phyloP scores from a whole-genome alignment of 2,888 invertebrate species.

The Papilio demoleus region DNA sequence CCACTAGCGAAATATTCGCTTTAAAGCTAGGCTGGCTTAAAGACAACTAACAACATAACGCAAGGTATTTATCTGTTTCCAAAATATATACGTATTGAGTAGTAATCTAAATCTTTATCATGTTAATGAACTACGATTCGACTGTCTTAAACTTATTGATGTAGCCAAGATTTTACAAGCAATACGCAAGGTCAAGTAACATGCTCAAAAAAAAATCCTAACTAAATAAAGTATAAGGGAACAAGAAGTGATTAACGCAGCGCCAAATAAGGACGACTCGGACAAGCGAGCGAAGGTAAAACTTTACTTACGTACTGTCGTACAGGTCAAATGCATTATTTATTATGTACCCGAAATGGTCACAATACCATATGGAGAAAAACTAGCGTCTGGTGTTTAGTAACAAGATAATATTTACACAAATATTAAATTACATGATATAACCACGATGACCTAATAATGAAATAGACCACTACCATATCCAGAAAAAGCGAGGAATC shows the following conservation, averaged over 20 bases:
- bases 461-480: background rate
- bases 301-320: slow-evolving; percentile 55
- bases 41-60: too few species aligned
- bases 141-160: slow-evolving; percentile 5
- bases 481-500: background rate
- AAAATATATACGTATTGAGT: too few species aligned
- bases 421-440: background rate
- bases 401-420: slow-evolving; percentile 55
- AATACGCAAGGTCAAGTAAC: slow-evolving; percentile 16
- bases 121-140: too few species aligned
- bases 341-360: slow-evolving; percentile 65
- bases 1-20: too few species aligned
- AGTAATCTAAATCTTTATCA: too few species aligned
- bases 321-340: slow-evolving; percentile 61
- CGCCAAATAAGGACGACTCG: slow-evolving; percentile 62
- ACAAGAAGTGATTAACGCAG: slow-evolving; percentile 63
- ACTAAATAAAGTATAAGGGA: slow-evolving; percentile 44
- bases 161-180: background rate
- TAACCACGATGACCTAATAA: slow-evolving; percentile 6
- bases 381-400: slow-evolving; percentile 58
- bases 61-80: too few species aligned
- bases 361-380: slow-evolving; percentile 57
- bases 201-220: slow-evolving; percentile 33
- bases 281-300: slow-evolving; percentile 55
- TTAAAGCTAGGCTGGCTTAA: too few species aligned